Conservation (phyloP, 1,140 invertebrate genomes). For the Dinoponera quadriceps region DNA sequence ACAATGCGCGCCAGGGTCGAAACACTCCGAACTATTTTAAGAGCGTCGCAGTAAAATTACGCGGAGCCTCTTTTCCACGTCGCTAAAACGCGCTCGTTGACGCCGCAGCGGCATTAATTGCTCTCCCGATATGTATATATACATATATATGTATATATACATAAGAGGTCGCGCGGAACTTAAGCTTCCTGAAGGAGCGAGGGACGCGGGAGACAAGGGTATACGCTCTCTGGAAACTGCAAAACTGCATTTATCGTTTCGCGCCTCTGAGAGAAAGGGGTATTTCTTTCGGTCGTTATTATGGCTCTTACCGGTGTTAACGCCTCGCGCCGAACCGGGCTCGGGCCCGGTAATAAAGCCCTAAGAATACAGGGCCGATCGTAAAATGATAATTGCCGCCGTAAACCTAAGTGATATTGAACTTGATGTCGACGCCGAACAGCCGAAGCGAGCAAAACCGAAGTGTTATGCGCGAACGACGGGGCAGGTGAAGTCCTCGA, state of each 20-base stretch:
- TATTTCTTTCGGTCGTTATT: conserved; percentile 80
- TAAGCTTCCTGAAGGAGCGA: not conserved
- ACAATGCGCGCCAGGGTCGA: not conserved
- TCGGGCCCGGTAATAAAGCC: conserved; percentile 81
- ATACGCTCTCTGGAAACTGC: conserved; percentile 66
- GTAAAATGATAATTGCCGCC: conserved; percentile 85
- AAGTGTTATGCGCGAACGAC: conserved; percentile 60
- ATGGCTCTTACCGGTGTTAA: conserved; percentile 81
- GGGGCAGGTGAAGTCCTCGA: conserved; percentile 75
- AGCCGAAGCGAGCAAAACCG: conserved; percentile 73
- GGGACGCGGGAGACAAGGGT: not conserved
- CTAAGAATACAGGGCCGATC: conserved; percentile 84
- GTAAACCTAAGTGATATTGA: conserved; percentile 85
- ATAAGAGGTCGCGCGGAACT: conserved; percentile 28
- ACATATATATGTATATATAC: not conserved
- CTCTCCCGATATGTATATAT: conserved; percentile 7
- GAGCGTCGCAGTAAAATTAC: conserved; percentile 8
- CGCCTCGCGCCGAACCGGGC: conserved; percentile 75
- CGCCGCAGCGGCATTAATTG: conserved; percentile 25
- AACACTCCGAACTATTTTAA: conserved; percentile 13
- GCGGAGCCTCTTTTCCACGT: conserved; percentile 19
- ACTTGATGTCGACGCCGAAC: conserved; percentile 82
- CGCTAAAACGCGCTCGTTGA: not conserved
- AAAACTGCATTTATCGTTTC: conserved; percentile 82
- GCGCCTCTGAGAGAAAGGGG: conserved; percentile 70